phyloP scores from a whole-genome alignment of 2,888 invertebrate species.

The Meandrusa payeni region DNA sequence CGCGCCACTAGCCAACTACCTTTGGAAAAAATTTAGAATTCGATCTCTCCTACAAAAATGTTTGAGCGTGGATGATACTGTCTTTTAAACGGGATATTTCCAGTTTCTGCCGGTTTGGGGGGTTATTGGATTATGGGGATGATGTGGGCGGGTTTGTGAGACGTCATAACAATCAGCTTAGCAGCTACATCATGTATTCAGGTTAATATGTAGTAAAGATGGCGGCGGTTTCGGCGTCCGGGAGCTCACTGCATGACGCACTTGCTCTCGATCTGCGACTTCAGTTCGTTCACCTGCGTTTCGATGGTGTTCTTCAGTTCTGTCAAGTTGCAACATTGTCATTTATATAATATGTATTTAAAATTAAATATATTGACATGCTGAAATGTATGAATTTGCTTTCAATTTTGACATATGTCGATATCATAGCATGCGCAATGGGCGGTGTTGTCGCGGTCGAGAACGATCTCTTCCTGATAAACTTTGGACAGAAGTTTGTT shows the following conservation, averaged over 20 bases:
- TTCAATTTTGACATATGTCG: too few species aligned
- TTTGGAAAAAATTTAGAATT: constrained; percentile 69
- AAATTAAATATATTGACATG: too few species aligned
- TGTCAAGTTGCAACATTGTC: constrained; percentile 44
- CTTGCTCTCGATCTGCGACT: constrained; percentile 97
- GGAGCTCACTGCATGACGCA: constrained; percentile 94
- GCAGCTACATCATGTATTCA: constrained; percentile 78
- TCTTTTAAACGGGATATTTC: constrained; percentile 47
- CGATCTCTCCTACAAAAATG: constrained; percentile 61
- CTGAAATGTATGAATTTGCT: too few species aligned
- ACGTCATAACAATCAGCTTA: constrained; percentile 62
- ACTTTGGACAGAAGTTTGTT: too few species aligned
- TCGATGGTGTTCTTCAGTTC: constrained; percentile 98
- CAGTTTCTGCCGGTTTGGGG: constrained; percentile 34
- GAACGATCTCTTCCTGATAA: too few species aligned
- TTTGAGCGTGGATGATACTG: constrained; percentile 68
- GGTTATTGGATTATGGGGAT: constrained; percentile 45
- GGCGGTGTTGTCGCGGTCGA: too few species aligned
- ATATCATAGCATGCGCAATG: too few species aligned
- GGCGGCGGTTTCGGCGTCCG: constrained; percentile 28
- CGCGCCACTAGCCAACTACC: constrained; percentile 76
- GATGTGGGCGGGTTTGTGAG: constrained; percentile 27
- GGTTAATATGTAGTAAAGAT: constrained; percentile 42
- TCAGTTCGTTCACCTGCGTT: constrained; percentile 97
- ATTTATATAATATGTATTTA: too few species aligned